Conservation (phyloP, 2,888 invertebrate species). For the Pandemis cinnamomeana region DNA sequence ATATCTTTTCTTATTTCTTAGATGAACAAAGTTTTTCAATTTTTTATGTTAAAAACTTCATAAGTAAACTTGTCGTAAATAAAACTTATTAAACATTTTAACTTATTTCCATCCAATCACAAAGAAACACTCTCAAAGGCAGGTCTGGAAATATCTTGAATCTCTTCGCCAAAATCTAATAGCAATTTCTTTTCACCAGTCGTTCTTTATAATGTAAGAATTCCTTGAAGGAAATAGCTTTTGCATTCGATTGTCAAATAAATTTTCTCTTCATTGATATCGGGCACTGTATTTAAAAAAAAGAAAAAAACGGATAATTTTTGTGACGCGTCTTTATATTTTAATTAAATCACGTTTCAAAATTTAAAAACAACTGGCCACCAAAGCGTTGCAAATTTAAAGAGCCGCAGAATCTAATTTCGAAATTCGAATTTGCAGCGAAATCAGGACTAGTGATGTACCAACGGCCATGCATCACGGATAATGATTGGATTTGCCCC, state of each 20-base stretch:
- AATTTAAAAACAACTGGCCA: constrained; percentile 42
- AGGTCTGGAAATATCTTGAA: constrained; percentile 35
- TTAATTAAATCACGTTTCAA: constrained; percentile 35
- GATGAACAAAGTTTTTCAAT: not conserved
- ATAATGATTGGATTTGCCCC: constrained; percentile 84
- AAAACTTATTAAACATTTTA: constrained; percentile 16
- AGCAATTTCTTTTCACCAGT: constrained; percentile 41
- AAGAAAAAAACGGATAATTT: not conserved
- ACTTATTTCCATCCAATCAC: constrained; percentile 16
- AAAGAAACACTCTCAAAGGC: constrained; percentile 28
- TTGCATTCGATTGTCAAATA: constrained; percentile 42
- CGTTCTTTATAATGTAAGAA: constrained; percentile 41
- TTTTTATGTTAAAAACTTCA: not conserved
- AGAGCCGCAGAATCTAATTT: constrained; percentile 55
- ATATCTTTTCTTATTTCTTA: too few relatives aligned
- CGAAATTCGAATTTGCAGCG: constrained; percentile 57
- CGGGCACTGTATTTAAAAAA: constrained; percentile 21
- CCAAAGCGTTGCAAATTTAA: constrained; percentile 24
- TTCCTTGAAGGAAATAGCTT: constrained; percentile 41
- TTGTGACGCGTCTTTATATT: constrained; percentile 20
- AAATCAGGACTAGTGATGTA: constrained; percentile 75
- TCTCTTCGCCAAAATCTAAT: constrained; percentile 39
- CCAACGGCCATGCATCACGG: constrained; percentile 81
- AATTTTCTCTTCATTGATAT: constrained; percentile 40
- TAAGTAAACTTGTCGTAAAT: not conserved